Base-by-base conservation (phyloP, 1,140 invertebrate genomes). In the Lasioglossum baleicum region DNA sequence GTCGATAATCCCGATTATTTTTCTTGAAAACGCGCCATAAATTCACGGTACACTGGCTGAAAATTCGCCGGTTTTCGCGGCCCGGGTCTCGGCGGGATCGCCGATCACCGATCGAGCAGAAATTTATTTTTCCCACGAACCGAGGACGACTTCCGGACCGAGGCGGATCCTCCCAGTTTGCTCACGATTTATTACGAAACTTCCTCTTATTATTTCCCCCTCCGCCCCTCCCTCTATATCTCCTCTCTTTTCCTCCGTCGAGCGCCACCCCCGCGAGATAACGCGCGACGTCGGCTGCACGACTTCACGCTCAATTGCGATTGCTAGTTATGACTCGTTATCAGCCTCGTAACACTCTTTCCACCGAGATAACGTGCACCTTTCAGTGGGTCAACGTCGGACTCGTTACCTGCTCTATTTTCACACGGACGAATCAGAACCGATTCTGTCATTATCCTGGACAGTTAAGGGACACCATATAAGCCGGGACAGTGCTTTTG, bases 151-250 rank as follows among this genome's bases (percentile, higher is more conserved):
- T 84, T 69, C 66, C 58, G 77, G 66, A 10, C 44, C 31, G 35
- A 58, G 72, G 67, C 80, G 80, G 68, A 69, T 35, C 35, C 35
- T 35, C 35, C 35, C 35, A 35, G 35, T 35, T 35, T 35, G 35
- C 44, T 48, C 44, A 10, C 71, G 75, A 86, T 86, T 84, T 82
- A 82, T 86, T 76, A 66, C 83, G 65, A 84, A 86, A 86, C 83
- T 86, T 82, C 68, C 69, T 80, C 78, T 82, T 85, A 83, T 86
- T 84, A 82, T 82, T 82, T 82, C 42, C 67, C 56, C 42, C 75
- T 61, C 73, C 35, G 3, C 63, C 56, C 15, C 56, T 22, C 0
- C 4, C 15, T 60, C 20, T 26, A 26, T 26, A 26, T 26, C 26
- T 68, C 64, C 58, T 11, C 40, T 13, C 8, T 8, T 8, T 53